These are phyloP conservation scores for Macrotis lagotis DNA, from an alignment of 2,113 vertebrate genomes.

Conservation along the genomic window DNA sequence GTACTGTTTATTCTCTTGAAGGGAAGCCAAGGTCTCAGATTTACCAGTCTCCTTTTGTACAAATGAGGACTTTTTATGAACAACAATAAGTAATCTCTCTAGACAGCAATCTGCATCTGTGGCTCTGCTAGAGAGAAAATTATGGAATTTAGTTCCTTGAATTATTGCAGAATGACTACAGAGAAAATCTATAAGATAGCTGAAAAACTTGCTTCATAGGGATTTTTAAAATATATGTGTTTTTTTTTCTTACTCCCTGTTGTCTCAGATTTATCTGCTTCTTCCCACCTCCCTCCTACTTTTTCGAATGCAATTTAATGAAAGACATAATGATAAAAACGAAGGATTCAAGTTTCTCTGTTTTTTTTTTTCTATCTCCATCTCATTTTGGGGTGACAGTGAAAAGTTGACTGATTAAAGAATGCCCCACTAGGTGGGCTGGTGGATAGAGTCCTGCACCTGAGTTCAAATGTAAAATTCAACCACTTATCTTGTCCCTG, in stretches of 20 bases:
- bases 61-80: neutral
- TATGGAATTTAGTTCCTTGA: neutral
- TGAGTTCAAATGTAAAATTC: neutral
- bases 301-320: neutral
- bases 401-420: neutral
- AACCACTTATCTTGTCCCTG: neutral
- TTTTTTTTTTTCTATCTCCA: neutral
- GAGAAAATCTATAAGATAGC: neutral
- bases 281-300: neutral
- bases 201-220: neutral
- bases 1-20: neutral
- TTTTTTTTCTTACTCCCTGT: neutral
- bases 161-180: neutral
- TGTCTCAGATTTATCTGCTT: neutral
- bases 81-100: neutral
- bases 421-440: neutral
- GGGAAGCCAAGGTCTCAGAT: neutral
- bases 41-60: neutral
- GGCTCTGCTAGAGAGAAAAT: neutral
- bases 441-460: neutral
- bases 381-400: neutral
- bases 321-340: neutral
- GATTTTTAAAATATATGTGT: neutral
- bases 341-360: neutral
- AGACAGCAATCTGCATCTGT: neutral